Evolutionary conservation across 2,113 vertebrate genomes (phyloP).

Genomic region (Hippocampus barbouri): DNA sequence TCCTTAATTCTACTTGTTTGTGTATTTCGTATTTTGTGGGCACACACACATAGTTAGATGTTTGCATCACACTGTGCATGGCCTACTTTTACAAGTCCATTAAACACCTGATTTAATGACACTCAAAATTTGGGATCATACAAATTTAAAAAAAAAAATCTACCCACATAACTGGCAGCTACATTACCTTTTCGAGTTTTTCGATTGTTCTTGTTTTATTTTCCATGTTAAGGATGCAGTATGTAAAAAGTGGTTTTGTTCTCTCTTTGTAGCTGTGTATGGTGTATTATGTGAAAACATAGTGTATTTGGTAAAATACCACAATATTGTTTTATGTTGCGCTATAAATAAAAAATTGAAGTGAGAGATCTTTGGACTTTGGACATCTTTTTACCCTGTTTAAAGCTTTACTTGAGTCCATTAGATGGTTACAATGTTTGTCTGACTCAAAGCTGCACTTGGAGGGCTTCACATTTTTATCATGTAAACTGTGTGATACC

Average conservation of each 20-base stretch:
- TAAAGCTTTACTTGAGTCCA: not conserved
- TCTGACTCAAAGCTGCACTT: not conserved
- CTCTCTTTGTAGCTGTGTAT: conserved; percentile 82
- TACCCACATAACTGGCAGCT: conserved; percentile 76
- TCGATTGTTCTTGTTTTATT: conserved; percentile 73
- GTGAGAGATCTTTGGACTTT: conserved; percentile 56
- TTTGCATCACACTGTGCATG: conserved; percentile 47
- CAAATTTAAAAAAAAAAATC: conserved; percentile 25
- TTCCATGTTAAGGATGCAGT: conserved; percentile 81
- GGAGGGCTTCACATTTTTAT: not conserved
- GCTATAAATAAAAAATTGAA: conserved; percentile 75
- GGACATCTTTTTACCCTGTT: not conserved
- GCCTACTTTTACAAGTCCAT: conserved; percentile 36
- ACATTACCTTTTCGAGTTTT: conserved; percentile 77
- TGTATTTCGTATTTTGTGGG: conserved; percentile 54
- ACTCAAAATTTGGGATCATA: conserved; percentile 36
- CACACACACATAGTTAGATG: conserved; percentile 36
- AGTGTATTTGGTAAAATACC: conserved; percentile 78
- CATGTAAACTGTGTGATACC: not conserved
- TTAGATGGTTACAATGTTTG: not conserved
- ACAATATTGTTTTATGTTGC: conserved; percentile 84
- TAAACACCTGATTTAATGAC: conserved; percentile 41
- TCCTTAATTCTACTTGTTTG: conserved; percentile 39
- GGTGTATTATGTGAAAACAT: conserved; percentile 84
- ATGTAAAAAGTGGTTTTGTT: conserved; percentile 80